phyloP scores from a whole-genome alignment of 92 coral and sea anemone genomes.

The Parazoanthus darwini region DNA sequence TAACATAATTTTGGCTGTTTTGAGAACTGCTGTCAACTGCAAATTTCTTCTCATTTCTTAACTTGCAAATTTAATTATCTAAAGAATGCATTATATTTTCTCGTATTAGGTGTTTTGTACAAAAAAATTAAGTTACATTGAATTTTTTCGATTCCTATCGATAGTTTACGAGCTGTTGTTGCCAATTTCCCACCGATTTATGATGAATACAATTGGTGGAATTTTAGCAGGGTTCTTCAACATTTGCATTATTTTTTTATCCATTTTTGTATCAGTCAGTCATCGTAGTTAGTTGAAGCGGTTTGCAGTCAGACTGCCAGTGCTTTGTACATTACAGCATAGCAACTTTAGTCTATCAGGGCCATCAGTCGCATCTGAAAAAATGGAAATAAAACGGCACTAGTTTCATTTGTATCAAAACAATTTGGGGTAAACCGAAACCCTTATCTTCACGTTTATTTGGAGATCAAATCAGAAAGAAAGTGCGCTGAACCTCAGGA shows the following conservation, averaged over 20 bases:
- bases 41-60: not conserved
- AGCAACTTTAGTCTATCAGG: not conserved
- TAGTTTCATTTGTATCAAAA: not conserved
- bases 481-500: not conserved
- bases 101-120: not conserved
- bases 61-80: not conserved
- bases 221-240: not conserved
- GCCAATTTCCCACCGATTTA: not conserved
- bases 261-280: constrained; percentile 1
- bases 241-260: constrained; percentile 34
- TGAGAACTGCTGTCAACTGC: not conserved
- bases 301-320: not conserved
- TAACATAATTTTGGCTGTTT: too few relatives aligned
- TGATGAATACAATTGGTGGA: not conserved
- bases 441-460: not conserved
- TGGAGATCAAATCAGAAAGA: not conserved
- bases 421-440: not conserved
- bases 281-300: not conserved
- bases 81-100: too few relatives aligned
- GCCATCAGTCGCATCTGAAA: not conserved
- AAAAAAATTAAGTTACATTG: not conserved
- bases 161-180: not conserved
- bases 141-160: not conserved
- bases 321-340: not conserved
- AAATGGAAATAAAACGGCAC: not conserved